These are phyloP conservation scores for Troilus luridus DNA, from an alignment of 2,888 invertebrate genomes.

Conservation along the genomic window DNA sequence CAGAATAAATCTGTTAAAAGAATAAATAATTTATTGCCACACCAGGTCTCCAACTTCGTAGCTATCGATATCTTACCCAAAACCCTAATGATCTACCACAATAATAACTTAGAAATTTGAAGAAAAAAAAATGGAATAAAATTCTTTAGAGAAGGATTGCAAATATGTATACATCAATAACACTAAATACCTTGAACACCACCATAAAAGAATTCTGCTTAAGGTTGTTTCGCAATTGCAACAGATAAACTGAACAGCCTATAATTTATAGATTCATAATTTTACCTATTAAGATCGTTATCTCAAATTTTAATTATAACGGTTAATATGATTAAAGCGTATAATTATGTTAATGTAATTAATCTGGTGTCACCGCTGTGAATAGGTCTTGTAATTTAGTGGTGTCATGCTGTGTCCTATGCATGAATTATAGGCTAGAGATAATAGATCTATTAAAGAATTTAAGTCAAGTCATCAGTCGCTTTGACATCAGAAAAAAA, in stretches of 20 bases:
- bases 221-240: not conserved
- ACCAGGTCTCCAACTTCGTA: no score
- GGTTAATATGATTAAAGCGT: not conserved
- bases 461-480: not conserved
- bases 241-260: not conserved
- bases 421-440: not conserved
- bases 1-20: no score
- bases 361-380: not conserved
- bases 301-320: conserved; percentile 5
- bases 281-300: not conserved
- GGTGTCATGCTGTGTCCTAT: not conserved
- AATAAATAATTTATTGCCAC: no score
- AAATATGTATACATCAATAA: not conserved
- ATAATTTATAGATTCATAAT: not conserved
- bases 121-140: no score
- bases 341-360: conserved; percentile 28
- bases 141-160: no score
- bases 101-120: no score
- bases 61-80: no score
- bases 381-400: not conserved
- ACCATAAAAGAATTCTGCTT: not conserved
- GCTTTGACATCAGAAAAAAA: not conserved
- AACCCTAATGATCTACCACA: no score
- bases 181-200: not conserved
- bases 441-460: not conserved